Evolutionary conservation across 35 echinoderm and acorn worm genomes (phyloP).

Genomic region (Hemicentrotus pulcherrimus): DNA sequence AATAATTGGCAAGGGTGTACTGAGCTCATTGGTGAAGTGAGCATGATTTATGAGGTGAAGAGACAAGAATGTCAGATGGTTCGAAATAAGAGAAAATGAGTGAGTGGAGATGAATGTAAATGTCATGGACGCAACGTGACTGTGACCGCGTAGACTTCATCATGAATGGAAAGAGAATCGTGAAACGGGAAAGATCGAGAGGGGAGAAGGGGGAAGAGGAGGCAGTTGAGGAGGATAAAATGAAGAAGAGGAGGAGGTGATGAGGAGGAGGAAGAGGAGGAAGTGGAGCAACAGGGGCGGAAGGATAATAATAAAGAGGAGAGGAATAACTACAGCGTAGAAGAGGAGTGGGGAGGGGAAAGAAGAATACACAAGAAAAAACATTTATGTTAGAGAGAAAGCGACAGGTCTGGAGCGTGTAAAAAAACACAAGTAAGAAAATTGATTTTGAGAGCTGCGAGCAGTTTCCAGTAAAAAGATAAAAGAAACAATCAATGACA

Average conservation of each 20-base stretch:
- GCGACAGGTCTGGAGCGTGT: too few relatives aligned
- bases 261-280: neutral
- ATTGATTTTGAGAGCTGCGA: too few relatives aligned
- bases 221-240: neutral
- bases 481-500: too few relatives aligned
- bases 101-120: neutral
- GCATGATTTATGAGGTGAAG: neutral
- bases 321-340: neutral
- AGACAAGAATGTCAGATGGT: slow-evolving; percentile 9
- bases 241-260: neutral
- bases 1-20: neutral
- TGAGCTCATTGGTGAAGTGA: neutral
- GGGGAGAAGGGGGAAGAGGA: neutral
- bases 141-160: neutral
- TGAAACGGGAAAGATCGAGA: neutral
- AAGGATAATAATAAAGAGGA: neutral
- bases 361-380: neutral
- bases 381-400: too few relatives aligned
- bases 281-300: neutral
- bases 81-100: neutral
- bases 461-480: too few relatives aligned
- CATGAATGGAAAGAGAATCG: neutral
- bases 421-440: too few relatives aligned
- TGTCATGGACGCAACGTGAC: neutral
- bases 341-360: neutral